phyloP scores from a whole-genome alignment of 2,888 invertebrate genomes.

The Pocota personata region DNA sequence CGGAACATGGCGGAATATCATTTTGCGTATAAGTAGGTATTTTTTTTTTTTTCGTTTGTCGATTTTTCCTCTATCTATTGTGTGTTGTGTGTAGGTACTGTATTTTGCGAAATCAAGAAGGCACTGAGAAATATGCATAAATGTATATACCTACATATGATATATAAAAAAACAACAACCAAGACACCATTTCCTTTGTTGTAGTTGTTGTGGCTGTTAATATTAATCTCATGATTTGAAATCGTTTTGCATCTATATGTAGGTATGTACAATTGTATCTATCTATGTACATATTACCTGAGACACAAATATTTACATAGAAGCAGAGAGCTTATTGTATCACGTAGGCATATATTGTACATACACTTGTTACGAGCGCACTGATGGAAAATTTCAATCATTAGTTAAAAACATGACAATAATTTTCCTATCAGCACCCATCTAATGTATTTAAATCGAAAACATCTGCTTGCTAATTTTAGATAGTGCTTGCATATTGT shows the following conservation, averaged over 20 bases:
- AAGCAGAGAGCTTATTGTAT: conserved; percentile 44
- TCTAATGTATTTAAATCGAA: background rate
- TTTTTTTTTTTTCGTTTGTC: conserved; percentile 32
- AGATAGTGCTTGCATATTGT: background rate
- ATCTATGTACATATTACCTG: conserved; percentile 45
- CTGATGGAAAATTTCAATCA: background rate
- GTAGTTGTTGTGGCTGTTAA: conserved; percentile 37
- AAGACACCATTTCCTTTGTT: conserved; percentile 32
- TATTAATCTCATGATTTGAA: conserved; percentile 57
- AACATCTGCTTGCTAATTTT: conserved; percentile 8
- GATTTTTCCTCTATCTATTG: conserved; percentile 41
- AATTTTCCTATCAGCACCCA: background rate
- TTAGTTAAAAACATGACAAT: conserved; percentile 12
- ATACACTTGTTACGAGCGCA: conserved; percentile 27
- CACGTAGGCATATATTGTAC: conserved; percentile 1
- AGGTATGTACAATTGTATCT: background rate
- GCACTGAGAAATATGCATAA: background rate
- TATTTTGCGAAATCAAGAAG: conserved; percentile 45
- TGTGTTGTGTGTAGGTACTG: background rate
- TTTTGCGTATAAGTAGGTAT: conserved; percentile 47
- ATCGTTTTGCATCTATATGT: conserved; percentile 13
- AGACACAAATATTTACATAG: conserved; percentile 35
- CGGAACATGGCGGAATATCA: conserved; percentile 61
- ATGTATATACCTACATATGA: background rate
- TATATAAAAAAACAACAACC: background rate